phyloP scores from a whole-genome alignment of 2,797 vertebrate genomes.

The Anomalospiza imberbis region DNA sequence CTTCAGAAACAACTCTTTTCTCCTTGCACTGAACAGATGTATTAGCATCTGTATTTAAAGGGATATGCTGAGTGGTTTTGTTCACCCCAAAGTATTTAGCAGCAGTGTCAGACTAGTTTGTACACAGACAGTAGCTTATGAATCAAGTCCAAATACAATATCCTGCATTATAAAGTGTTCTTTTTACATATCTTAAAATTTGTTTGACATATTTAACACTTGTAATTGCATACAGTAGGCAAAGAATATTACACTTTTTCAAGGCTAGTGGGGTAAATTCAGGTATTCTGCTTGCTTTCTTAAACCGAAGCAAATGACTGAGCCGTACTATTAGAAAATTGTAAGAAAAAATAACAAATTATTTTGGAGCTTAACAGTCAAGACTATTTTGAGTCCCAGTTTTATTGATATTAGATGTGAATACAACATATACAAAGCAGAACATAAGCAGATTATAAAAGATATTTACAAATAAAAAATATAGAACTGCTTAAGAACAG shows the following conservation, averaged over 20 bases:
- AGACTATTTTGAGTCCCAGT: background rate
- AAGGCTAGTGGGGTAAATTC: background rate
- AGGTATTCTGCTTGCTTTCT: background rate
- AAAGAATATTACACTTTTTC: slow-evolving; percentile 1
- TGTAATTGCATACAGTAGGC: background rate
- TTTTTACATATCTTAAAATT: slow-evolving; percentile 25
- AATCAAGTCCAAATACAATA: slow-evolving; percentile 33
- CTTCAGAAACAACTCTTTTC: slow-evolving; percentile 75
- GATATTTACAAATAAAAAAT: background rate
- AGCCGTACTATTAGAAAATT: background rate
- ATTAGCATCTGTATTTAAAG: slow-evolving; percentile 66
- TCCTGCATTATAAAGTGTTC: slow-evolving; percentile 7
- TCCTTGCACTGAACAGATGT: slow-evolving; percentile 52
- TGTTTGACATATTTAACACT: slow-evolving; percentile 49
- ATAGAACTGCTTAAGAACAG: background rate
- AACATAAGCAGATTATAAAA: background rate
- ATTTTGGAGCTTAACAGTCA: background rate
- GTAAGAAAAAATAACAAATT: background rate
- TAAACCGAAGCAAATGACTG: background rate
- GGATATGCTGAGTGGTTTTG: slow-evolving; percentile 52
- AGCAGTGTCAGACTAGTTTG: slow-evolving; percentile 36
- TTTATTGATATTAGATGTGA: background rate
- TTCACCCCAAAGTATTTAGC: slow-evolving; percentile 48
- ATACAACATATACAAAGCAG: background rate
- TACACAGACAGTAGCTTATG: slow-evolving; percentile 44